phyloP scores from a whole-genome alignment of 1,140 invertebrate species.

The Antheraea mylitta region DNA sequence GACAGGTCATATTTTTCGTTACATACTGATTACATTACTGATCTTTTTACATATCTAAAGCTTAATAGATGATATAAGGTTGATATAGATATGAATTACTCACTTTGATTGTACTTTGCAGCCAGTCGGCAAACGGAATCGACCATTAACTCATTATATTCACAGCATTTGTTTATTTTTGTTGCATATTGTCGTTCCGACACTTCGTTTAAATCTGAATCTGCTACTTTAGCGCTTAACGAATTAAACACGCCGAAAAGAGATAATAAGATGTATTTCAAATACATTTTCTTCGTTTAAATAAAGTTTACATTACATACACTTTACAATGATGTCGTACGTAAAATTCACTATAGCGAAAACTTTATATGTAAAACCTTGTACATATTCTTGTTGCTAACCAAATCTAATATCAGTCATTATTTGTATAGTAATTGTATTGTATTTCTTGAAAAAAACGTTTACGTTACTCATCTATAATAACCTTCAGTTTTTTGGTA shows the following conservation, averaged over 20 bases:
- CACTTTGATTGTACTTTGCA: conserved; percentile 79
- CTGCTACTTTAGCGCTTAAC: conserved; percentile 42
- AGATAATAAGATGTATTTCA: background rate
- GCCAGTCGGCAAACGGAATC: conserved; percentile 82
- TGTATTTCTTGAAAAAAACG: background rate
- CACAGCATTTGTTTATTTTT: conserved; percentile 88
- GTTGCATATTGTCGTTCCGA: conserved; percentile 65
- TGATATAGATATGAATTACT: conserved; percentile 30
- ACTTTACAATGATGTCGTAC: background rate
- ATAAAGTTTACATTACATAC: background rate
- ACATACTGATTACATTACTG: no score
- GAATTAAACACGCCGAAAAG: background rate
- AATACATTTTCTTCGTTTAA: background rate
- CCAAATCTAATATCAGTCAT: background rate
- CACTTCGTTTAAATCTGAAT: conserved; percentile 63
- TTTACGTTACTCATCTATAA: background rate
- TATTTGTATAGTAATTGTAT: background rate
- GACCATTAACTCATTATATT: conserved; percentile 84
- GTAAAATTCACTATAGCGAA: background rate
- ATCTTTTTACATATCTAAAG: no score
- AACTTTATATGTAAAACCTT: background rate
- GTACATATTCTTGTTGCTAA: background rate
- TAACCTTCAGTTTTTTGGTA: background rate
- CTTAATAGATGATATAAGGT: background rate
- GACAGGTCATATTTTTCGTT: no score